Percentiles rank a stretch among this genome's conserved stretches.
phyloP scores from a whole-genome alignment of 2,888 invertebrate species.

The Cremastobaeus sp. region DNA sequence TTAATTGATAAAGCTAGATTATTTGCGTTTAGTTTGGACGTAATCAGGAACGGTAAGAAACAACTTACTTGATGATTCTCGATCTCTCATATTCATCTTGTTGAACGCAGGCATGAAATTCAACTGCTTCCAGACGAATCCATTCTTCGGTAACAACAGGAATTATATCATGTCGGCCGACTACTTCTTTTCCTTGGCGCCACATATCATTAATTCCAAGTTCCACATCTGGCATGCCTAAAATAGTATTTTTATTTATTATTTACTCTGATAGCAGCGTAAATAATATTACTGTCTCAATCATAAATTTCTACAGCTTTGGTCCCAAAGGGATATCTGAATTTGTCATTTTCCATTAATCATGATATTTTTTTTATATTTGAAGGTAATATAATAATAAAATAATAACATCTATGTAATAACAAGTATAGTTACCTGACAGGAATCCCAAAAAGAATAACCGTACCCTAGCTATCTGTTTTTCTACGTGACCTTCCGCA shows the following conservation, averaged over 20 bases:
- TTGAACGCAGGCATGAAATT: slow-evolving; percentile 96
- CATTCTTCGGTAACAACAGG: slow-evolving; percentile 99
- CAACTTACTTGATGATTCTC: slow-evolving; percentile 88
- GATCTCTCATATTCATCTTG: slow-evolving; percentile 92
- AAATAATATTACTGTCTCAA: too few species aligned
- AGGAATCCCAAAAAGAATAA: slow-evolving; percentile 97
- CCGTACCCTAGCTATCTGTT: slow-evolving; percentile 96
- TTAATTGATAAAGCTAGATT: not conserved
- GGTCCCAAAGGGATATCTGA: too few species aligned
- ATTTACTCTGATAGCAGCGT: not conserved
- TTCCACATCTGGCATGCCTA: slow-evolving; percentile 97
- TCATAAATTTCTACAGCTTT: too few species aligned
- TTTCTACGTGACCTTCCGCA: slow-evolving; percentile 88
- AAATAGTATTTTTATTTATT: not conserved
- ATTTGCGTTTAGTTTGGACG: too few species aligned
- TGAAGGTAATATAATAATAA: too few species aligned
- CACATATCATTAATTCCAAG: slow-evolving; percentile 98
- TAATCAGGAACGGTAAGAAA: too few species aligned
- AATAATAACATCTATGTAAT: too few species aligned
- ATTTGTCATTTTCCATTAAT: too few species aligned
- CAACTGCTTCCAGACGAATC: slow-evolving; percentile 96
- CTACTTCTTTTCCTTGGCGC: slow-evolving; percentile 99
- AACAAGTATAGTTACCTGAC: too few species aligned
- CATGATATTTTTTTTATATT: too few species aligned
- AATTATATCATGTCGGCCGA: slow-evolving; percentile 98